These are phyloP conservation scores for Cataglyphis altisquamis DNA, from an alignment of 2,888 invertebrate species.

Conservation along the genomic window DNA sequence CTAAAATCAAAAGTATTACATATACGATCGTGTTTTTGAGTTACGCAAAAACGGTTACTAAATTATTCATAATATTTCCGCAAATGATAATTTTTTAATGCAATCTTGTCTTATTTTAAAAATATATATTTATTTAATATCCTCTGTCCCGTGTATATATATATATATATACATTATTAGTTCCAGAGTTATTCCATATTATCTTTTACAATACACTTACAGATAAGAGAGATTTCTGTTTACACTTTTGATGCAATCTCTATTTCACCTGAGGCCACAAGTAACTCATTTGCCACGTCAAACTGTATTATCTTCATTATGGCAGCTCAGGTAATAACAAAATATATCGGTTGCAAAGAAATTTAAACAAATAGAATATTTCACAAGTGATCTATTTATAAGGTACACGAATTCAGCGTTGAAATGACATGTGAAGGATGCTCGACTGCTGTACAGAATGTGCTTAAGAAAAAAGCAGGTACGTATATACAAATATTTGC, in stretches of 20 bases:
- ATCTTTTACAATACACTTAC: background rate
- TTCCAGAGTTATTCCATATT: background rate
- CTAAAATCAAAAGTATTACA: background rate
- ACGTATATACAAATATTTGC: background rate
- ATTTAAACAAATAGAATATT: background rate
- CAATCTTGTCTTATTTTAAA: background rate
- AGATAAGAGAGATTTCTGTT: conserved; percentile 17
- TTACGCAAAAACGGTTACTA: background rate
- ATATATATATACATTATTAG: background rate
- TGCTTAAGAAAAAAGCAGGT: conserved; percentile 90
- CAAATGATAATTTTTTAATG: background rate
- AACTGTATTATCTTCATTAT: conserved; percentile 43
- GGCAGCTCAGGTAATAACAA: conserved; percentile 67
- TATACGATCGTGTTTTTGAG: background rate
- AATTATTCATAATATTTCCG: background rate
- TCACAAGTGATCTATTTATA: conserved; percentile 54
- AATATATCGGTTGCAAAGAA: background rate
- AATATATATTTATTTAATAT: background rate
- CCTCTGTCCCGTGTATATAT: background rate
- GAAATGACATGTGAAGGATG: conserved; percentile 98
- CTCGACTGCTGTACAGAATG: conserved; percentile 94
- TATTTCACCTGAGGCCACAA: background rate
- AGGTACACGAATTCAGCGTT: conserved; percentile 93
- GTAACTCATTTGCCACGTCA: conserved; percentile 41
- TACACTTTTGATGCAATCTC: background rate